These are phyloP conservation scores for Manis javanica DNA, from an alignment of 2,797 vertebrate genomes.

Conservation along the genomic window DNA sequence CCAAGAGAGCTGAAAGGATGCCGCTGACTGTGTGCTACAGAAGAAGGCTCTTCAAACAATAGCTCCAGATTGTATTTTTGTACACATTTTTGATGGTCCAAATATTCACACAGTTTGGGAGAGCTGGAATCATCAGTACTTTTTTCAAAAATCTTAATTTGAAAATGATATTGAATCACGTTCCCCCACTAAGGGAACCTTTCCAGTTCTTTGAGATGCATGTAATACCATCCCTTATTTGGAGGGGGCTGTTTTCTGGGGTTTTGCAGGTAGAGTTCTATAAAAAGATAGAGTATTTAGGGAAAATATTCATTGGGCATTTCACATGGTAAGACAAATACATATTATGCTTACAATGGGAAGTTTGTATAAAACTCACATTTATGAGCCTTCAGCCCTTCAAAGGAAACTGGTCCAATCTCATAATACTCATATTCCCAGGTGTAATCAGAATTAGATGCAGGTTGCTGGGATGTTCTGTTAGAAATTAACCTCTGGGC, in stretches of 20 bases:
- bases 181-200: neutral
- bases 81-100: neutral
- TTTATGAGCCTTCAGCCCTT: slow-evolving; percentile 95
- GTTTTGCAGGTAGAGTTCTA: neutral
- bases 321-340: neutral
- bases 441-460: slow-evolving; percentile 90
- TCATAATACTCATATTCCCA: slow-evolving; percentile 98
- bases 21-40: neutral
- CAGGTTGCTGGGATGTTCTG: slow-evolving; percentile 85
- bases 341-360: neutral
- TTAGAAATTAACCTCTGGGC: slow-evolving; percentile 83
- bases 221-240: neutral
- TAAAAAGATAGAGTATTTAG: neutral
- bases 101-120: slow-evolving; percentile 13
- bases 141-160: neutral
- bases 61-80: neutral
- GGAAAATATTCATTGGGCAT: neutral
- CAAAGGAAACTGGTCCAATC: slow-evolving; percentile 94
- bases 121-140: neutral
- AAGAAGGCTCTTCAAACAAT: slow-evolving; percentile 20
- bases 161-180: neutral
- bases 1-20: neutral
- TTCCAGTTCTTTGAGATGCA: neutral
- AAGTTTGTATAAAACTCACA: slow-evolving; percentile 88
- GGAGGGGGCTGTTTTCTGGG: neutral